Evolutionary conservation across 2,888 invertebrate species (phyloP).

Genomic region (Cephus pulcher): DNA sequence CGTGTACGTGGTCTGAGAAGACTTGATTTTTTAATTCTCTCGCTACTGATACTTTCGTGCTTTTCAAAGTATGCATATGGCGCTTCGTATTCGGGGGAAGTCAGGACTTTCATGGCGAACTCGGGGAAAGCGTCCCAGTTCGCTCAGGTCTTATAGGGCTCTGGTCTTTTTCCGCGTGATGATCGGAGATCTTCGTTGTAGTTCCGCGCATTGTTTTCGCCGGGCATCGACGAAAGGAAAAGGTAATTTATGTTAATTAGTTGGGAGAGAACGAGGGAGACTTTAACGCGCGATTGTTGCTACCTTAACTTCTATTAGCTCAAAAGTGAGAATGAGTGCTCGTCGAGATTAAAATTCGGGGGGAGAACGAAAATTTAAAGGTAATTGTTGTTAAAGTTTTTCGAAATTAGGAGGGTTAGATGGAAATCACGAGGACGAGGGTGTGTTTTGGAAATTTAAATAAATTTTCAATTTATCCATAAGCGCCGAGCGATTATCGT

Average conservation of each 20-base stretch:
- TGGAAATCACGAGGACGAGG: background rate
- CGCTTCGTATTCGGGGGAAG: background rate
- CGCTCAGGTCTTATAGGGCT: background rate
- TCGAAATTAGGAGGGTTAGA: background rate
- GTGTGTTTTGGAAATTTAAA: background rate
- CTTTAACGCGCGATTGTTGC: background rate
- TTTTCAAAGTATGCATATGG: background rate
- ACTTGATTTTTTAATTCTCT: background rate
- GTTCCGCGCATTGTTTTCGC: background rate
- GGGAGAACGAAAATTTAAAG: background rate
- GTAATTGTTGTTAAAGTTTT: background rate
- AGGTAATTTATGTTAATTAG: background rate
- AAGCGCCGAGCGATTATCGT: background rate
- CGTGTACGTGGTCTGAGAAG: background rate
- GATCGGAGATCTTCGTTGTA: background rate
- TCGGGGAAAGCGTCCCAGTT: background rate
- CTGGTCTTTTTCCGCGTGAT: background rate
- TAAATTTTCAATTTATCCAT: background rate
- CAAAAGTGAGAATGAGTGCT: background rate
- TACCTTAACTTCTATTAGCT: background rate
- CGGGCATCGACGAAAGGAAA: background rate
- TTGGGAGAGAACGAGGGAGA: background rate
- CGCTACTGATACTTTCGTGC: background rate
- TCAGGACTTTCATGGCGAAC: background rate
- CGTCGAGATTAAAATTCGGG: background rate